These are phyloP conservation scores for Pangasianodon gigas DNA, from an alignment of 2,113 vertebrate species.

Conservation along the genomic window DNA sequence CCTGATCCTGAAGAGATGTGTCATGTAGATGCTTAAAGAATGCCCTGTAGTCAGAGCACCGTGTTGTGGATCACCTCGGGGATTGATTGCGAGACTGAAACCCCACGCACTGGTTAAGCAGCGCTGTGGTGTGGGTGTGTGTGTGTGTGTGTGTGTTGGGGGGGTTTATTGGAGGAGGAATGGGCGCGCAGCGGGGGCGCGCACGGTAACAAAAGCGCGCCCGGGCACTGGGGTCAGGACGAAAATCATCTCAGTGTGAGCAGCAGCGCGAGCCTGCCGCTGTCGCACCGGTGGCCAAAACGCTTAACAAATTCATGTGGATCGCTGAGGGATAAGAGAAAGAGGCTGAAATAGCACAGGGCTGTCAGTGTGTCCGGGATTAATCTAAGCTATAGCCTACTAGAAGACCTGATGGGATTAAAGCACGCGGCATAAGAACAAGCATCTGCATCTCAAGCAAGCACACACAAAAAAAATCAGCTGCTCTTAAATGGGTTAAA, in stretches of 20 bases:
- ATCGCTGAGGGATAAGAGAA: constrained; percentile 43
- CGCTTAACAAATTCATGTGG: constrained; percentile 41
- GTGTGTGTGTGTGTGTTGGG: too few relatives aligned
- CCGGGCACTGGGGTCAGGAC: constrained; percentile 17
- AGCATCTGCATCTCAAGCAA: too few relatives aligned
- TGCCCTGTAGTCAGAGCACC: background rate
- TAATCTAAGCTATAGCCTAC: constrained; percentile 36
- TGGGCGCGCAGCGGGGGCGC: constrained; percentile 46
- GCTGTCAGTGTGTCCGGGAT: constrained; percentile 61
- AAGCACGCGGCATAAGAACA: constrained; percentile 53
- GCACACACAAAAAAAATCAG: constrained; percentile 8
- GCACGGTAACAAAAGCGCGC: constrained; percentile 54
- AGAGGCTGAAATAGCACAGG: constrained; percentile 53
- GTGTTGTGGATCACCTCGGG: background rate
- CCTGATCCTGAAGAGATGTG: background rate
- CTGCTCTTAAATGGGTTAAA: background rate
- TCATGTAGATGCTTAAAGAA: background rate
- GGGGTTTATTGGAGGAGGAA: constrained; percentile 36
- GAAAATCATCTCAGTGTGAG: constrained; percentile 45
- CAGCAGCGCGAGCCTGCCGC: constrained; percentile 29
- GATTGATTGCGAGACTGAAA: constrained; percentile 10
- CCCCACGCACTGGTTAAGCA: constrained; percentile 17
- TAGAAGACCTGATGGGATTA: constrained; percentile 69
- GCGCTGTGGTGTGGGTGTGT: constrained; percentile 20
- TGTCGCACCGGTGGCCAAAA: constrained; percentile 16